A percentile compares a stretch with the other conserved stretches of the same genome.
Conservation (phyloP, 1,140 invertebrate genomes). For the Leptinotarsa undecemlineata region DNA sequence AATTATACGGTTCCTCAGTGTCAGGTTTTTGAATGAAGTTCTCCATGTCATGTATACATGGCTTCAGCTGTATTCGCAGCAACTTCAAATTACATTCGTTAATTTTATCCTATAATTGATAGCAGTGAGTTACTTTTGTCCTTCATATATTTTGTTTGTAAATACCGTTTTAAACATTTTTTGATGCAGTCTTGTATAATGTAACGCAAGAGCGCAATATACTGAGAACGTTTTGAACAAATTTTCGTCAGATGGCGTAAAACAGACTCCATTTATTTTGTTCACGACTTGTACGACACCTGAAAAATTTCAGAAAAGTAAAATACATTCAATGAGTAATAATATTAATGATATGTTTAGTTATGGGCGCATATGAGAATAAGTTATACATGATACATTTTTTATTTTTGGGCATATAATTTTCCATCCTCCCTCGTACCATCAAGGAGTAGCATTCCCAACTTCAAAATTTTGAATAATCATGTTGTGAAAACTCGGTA, state of each 20-base stretch:
- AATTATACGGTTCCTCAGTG: conserved; percentile 32
- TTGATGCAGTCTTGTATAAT: conserved; percentile 36
- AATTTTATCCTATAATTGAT: conserved; percentile 28
- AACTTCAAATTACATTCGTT: conserved; percentile 34
- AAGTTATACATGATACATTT: not conserved
- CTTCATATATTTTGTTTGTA: conserved; percentile 2
- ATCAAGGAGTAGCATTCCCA: too few relatives aligned
- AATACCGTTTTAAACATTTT: conserved; percentile 38
- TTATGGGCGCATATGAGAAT: not conserved
- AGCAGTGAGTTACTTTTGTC: conserved; percentile 2
- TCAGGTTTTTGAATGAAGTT: conserved; percentile 31
- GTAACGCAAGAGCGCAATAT: conserved; percentile 49
- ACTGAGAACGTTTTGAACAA: conserved; percentile 59
- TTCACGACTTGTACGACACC: conserved; percentile 61
- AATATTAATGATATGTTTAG: not conserved
- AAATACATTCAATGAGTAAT: not conserved
- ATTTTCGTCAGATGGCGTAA: conserved; percentile 57
- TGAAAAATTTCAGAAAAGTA: conserved; percentile 38
- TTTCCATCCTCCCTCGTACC: too few relatives aligned
- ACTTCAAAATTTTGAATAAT: too few relatives aligned
- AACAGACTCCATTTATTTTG: conserved; percentile 57
- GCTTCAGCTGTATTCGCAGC: conserved; percentile 37
- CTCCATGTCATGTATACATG: conserved; percentile 41
- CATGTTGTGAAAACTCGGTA: too few relatives aligned
- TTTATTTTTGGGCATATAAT: not conserved